These are phyloP conservation scores for Molossus molossus DNA, from an alignment of 2,797 vertebrate species.

Conservation along the genomic window DNA sequence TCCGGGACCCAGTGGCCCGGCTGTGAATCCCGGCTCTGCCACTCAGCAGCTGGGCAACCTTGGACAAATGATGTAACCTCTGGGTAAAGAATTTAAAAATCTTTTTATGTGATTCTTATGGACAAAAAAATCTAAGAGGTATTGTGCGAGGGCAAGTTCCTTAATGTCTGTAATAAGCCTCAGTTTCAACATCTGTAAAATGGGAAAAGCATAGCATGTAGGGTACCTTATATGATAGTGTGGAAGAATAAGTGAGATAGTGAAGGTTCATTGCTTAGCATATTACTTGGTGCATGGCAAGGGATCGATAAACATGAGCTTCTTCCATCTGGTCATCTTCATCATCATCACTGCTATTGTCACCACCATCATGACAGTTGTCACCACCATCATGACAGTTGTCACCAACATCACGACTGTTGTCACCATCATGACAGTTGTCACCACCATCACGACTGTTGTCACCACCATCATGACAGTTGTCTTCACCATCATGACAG, in stretches of 20 bases:
- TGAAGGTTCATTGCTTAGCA: fast-evolving
- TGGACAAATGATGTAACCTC: background rate
- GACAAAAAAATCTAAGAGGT: background rate
- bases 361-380: background rate
- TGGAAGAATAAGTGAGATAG: background rate
- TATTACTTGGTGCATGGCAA: background rate
- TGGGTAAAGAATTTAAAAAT: background rate
- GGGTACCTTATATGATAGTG: fast-evolving
- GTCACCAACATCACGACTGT: no score
- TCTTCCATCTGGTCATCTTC: fast-evolving
- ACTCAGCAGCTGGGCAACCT: background rate
- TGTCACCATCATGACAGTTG: no score
- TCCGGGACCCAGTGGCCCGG: fast-evolving
- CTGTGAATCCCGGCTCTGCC: background rate
- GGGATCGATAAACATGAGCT: fast-evolving
- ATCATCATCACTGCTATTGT: fast-evolving
- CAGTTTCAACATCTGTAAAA: background rate
- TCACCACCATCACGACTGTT: no score
- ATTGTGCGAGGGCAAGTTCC: background rate
- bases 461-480: no score
- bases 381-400: no score
- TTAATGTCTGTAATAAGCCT: background rate
- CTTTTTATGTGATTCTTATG: background rate
- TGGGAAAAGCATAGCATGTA: background rate
- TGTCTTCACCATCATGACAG: no score